Evolutionary conservation across 1,140 invertebrate species (phyloP).

Genomic region (Melipona quadrifasciata): DNA sequence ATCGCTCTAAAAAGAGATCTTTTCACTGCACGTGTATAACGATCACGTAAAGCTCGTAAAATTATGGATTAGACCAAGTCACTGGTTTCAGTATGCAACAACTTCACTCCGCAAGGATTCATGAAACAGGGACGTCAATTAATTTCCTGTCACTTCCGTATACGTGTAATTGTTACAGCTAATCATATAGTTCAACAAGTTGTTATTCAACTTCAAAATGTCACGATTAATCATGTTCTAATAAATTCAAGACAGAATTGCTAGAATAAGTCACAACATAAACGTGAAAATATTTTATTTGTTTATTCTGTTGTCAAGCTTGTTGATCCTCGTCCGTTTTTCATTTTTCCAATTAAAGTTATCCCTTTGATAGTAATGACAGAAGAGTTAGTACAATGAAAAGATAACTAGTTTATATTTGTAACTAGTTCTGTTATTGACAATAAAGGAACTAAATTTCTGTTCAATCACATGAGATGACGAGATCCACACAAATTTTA

Average conservation of each 20-base stretch:
- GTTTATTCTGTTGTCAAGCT: background rate
- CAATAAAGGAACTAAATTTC: too few species aligned
- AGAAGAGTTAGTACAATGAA: too few species aligned
- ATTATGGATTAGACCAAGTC: background rate
- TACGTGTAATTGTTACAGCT: background rate
- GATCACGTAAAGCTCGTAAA: constrained; percentile 10
- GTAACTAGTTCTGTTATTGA: too few species aligned
- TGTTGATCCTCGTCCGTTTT: background rate
- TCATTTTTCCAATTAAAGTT: background rate
- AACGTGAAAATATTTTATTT: background rate
- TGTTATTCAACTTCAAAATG: background rate
- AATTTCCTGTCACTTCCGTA: background rate
- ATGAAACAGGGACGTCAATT: background rate
- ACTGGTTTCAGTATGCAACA: background rate
- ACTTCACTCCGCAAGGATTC: background rate
- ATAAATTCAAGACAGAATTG: background rate
- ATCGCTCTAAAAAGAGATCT: background rate
- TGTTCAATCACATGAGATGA: too few species aligned
- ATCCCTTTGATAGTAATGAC: too few species aligned
- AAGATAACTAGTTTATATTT: too few species aligned
- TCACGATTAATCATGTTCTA: background rate
- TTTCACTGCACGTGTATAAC: background rate
- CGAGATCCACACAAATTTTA: too few species aligned
- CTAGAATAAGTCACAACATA: background rate
- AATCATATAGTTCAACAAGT: background rate